Base-by-base conservation (phyloP, 2,888 invertebrate species). In the Phortica okadai region DNA sequence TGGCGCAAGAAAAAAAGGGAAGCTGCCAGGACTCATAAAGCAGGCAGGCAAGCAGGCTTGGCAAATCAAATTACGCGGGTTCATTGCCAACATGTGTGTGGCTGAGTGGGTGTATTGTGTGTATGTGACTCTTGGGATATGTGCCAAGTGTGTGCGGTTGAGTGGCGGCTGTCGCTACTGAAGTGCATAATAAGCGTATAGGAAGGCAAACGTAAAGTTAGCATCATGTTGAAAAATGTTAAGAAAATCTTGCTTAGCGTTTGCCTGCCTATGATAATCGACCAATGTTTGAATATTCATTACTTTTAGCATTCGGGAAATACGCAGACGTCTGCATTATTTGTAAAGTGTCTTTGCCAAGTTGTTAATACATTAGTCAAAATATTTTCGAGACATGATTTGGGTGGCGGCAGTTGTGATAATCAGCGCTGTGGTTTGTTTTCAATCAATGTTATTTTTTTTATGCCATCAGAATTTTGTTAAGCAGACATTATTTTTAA, bases 1-100 rank as follows among this genome's bases (percentile, higher is more conserved):
- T 6, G 8, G 8, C 50, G 14, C 50, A 50, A 50, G 50, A 50
- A 21, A 21, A 21, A 45, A 45, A 10, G 7, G 6, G 45, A 45
- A 45, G 45, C 45, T 45, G 45, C 10, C 10, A 45, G 50, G 14
- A 50, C 3, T 50, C 62, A 25, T 21, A 62, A 50, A 50, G 50
- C 50, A 50, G 8, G 45, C 10, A 45, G 10, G 50, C 3, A 67
- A 74, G 75, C 76, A 50, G 14, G 50, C 10, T 14, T 50, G 79
- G 83, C 82, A 88, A 90, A 90, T 90, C 85, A 89, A 90, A 89
- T 90, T 90, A 90, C 89, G 86, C 88, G 86, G 84, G 86, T 83
- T 88, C 85, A 88, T 88, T 85, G 83, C 74, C 83, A 84, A 78
- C 84, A 81, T 82, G 79, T 81, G 82, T 56, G 74, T 21, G 45